Conservation (phyloP, 2,888 invertebrate species). For the Lycocerus yunnanus region DNA sequence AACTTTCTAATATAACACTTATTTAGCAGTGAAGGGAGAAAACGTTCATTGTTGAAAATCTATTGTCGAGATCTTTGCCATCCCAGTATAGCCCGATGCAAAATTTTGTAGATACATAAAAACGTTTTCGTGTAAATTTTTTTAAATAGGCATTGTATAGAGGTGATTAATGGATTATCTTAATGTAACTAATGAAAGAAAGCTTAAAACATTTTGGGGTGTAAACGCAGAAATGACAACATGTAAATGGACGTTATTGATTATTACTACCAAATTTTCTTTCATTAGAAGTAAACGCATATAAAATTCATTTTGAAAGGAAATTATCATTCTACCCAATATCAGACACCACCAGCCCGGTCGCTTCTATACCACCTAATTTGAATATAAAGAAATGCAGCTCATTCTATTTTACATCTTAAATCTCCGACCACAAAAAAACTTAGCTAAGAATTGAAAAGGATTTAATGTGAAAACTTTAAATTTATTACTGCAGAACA, state of each 20-base stretch:
- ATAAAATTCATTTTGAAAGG: not conserved
- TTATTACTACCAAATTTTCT: not conserved
- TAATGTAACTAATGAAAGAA: not conserved
- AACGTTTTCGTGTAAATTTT: conserved; percentile 46
- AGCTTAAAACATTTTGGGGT: not conserved
- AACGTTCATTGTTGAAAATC: conserved; percentile 24
- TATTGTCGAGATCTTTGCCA: conserved; percentile 31
- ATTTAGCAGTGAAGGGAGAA: conserved; percentile 19
- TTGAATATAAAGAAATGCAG: conserved; percentile 56
- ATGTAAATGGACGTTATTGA: not conserved
- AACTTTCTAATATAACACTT: conserved; percentile 25
- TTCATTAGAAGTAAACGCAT: not conserved
- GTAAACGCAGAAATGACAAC: not conserved
- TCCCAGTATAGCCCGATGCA: conserved; percentile 30
- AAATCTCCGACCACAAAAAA: conserved; percentile 49
- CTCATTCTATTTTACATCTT: conserved; percentile 53
- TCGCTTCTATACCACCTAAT: conserved; percentile 41
- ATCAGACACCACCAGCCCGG: conserved; percentile 22
- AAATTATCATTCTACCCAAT: not conserved
- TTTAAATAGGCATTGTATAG: conserved; percentile 43
- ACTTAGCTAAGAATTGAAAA: conserved; percentile 53
- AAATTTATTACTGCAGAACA: conserved; percentile 58
- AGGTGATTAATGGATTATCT: conserved; percentile 43
- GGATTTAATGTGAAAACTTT: conserved; percentile 58
- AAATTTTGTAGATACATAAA: conserved; percentile 39